Percentiles rank a stretch among this genome's conserved stretches.
These are phyloP conservation scores for Synergus itoensis DNA, from an alignment of 2,888 invertebrate genomes.

Conservation along the genomic window DNA sequence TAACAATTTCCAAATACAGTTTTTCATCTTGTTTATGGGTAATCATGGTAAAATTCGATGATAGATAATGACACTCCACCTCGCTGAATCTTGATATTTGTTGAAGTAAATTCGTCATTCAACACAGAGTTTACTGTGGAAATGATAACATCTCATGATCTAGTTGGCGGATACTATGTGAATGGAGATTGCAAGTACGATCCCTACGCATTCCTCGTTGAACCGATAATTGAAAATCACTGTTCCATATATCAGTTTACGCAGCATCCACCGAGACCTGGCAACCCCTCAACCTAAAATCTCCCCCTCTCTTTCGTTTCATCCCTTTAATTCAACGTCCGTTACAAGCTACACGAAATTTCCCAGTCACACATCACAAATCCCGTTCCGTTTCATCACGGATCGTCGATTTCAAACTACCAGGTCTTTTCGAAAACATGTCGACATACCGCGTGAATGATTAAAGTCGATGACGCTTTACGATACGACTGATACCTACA, in stretches of 20 bases:
- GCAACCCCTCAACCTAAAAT: constrained; percentile 33
- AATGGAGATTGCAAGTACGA: constrained; percentile 54
- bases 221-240: constrained; percentile 67
- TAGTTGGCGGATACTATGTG: constrained; percentile 62
- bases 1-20: not conserved
- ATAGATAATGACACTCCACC: not conserved
- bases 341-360: constrained; percentile 61
- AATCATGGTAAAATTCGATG: not conserved
- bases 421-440: constrained; percentile 34
- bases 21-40: not conserved
- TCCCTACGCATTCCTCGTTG: constrained; percentile 58
- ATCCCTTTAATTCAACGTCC: constrained; percentile 56
- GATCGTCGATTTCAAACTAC: constrained; percentile 37
- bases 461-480: constrained; percentile 39
- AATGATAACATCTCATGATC: constrained; percentile 65
- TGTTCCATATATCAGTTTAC: constrained; percentile 64
- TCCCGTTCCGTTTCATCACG: constrained; percentile 50
- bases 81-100: not conserved
- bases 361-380: constrained; percentile 59
- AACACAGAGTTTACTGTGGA: constrained; percentile 54
- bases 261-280: constrained; percentile 46
- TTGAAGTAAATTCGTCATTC: constrained; percentile 44
- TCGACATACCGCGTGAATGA: constrained; percentile 40
- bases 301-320: constrained; percentile 47
- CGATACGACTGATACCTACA: constrained; percentile 24